A percentile compares a stretch with the other conserved stretches of the same genome.
Conservation (phyloP, 2,888 invertebrate genomes). For the Xylota sylvarum region DNA sequence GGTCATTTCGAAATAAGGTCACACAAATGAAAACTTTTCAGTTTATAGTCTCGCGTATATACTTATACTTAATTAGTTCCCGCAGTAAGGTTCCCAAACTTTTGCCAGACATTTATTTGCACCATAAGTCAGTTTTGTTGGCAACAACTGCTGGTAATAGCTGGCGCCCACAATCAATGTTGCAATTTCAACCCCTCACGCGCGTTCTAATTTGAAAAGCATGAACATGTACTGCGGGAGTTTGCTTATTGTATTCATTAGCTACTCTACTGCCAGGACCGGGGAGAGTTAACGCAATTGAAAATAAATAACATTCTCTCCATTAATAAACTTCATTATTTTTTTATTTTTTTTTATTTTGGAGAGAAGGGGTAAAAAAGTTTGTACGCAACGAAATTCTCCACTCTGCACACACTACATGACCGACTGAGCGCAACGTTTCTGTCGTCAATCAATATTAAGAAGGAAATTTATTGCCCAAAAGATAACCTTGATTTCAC, state of each 20-base stretch:
- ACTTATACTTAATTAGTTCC: conserved; percentile 19
- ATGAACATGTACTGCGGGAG: background rate
- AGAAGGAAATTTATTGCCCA: conserved; percentile 48
- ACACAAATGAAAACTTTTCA: conserved; percentile 10
- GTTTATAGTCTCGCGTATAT: conserved; percentile 32
- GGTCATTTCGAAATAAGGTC: conserved; percentile 7
- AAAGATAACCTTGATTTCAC: conserved; percentile 58
- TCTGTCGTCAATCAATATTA: conserved; percentile 55
- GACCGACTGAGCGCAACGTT: no score
- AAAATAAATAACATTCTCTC: conserved; percentile 50
- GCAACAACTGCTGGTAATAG: conserved; percentile 52
- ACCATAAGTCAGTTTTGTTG: conserved; percentile 32
- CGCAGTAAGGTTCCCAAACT: conserved; percentile 16
- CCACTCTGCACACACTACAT: background rate
- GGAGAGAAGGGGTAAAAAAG: conserved; percentile 30
- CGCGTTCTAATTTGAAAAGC: background rate
- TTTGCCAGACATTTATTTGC: conserved; percentile 34
- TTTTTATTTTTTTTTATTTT: no score
- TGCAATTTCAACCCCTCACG: background rate
- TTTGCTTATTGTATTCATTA: conserved; percentile 34
- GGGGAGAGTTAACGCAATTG: conserved; percentile 36
- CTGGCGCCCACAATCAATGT: conserved; percentile 2
- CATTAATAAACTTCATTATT: conserved; percentile 65
- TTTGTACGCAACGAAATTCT: conserved; percentile 9
- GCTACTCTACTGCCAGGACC: conserved; percentile 10